Evolutionary conservation across 2,113 vertebrate species (phyloP).

Genomic region (Pituophis catenifer): DNA sequence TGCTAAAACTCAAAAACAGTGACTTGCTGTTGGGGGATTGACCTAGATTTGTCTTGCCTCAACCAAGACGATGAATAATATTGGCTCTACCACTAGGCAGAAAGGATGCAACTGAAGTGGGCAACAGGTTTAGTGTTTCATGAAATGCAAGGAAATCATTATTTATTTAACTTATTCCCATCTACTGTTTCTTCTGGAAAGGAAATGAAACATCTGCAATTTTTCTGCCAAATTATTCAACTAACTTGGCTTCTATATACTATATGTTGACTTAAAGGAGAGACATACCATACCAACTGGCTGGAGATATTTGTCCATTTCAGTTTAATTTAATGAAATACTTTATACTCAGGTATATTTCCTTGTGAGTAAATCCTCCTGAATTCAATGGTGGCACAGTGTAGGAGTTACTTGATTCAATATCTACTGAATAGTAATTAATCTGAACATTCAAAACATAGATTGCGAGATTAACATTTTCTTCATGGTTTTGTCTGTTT

Average conservation of each 20-base stretch:
- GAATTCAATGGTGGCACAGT: neutral
- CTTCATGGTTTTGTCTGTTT: neutral
- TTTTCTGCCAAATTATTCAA: neutral
- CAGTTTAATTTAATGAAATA: neutral
- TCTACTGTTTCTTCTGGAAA: neutral
- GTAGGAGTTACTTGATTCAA: neutral
- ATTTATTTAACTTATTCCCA: neutral
- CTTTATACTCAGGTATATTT: neutral
- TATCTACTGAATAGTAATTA: neutral
- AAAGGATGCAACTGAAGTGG: neutral
- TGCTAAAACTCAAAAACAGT: neutral
- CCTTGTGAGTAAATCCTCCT: neutral
- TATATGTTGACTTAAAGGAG: neutral
- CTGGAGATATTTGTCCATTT: neutral
- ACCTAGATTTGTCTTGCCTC: neutral
- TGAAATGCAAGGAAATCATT: neutral
- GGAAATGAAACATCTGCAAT: neutral
- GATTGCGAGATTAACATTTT: neutral
- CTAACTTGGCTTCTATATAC: neutral
- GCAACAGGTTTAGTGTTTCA: neutral
- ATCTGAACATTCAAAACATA: neutral
- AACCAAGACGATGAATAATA: neutral
- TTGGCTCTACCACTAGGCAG: neutral
- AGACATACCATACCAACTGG: neutral
- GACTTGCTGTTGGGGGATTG: neutral